Conservation (phyloP, 2,113 vertebrate genomes). For the Rhinolophus ferrumequinum region DNA sequence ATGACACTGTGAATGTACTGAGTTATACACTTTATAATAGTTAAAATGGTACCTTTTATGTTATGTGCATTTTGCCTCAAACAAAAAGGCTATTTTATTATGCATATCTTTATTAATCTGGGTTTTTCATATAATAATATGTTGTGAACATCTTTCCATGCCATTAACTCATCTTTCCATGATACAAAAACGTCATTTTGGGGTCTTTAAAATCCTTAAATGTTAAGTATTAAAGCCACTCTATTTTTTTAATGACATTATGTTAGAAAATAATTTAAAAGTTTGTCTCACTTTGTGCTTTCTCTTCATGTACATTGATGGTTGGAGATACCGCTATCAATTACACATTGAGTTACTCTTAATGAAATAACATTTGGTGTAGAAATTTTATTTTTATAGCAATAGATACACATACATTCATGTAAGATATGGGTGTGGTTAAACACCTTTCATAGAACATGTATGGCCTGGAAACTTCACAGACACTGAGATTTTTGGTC, state of each 20-base stretch:
- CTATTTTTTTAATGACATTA: background rate
- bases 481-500: background rate
- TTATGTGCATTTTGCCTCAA: background rate
- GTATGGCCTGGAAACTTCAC: background rate
- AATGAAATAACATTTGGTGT: background rate
- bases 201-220: background rate
- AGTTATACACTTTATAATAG: background rate
- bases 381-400: background rate
- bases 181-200: background rate
- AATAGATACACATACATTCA: background rate
- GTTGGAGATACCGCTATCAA: background rate
- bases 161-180: background rate
- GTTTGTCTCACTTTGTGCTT: background rate
- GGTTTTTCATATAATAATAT: background rate
- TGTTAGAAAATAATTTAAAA: background rate
- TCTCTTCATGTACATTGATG: background rate
- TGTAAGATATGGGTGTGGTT: background rate
- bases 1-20: background rate
- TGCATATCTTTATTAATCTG: background rate
- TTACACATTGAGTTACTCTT: background rate
- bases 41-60: background rate
- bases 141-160: background rate
- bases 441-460: background rate
- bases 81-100: background rate
- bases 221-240: background rate